These are phyloP conservation scores for Pristionchus maxplancki DNA, from an alignment of 2,888 invertebrate species.

Conservation along the genomic window DNA sequence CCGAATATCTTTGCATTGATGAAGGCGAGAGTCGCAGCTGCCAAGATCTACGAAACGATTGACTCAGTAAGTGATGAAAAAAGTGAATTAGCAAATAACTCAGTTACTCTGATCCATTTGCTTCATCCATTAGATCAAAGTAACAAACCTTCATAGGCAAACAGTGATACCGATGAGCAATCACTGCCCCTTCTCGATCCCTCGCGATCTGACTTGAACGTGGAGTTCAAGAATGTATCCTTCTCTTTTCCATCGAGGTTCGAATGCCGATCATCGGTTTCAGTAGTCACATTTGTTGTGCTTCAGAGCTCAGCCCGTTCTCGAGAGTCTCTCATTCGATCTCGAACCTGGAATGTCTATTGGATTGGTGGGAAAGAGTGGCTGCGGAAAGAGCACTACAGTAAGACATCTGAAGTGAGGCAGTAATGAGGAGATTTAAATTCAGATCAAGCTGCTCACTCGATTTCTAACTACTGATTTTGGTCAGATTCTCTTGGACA, in stretches of 20 bases:
- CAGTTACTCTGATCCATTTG: too few relatives aligned
- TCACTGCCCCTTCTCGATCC: constrained; percentile 1
- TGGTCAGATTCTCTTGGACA: background rate
- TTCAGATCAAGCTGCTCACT: constrained; percentile 41
- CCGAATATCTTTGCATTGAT: background rate
- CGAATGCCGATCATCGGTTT: background rate
- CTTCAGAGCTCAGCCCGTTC: background rate
- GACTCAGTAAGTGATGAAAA: background rate
- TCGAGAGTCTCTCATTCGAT: background rate
- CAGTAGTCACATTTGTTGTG: too few relatives aligned
- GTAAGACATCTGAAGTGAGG: background rate
- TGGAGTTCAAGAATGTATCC: background rate
- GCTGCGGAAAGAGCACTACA: constrained; percentile 45
- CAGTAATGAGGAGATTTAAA: background rate
- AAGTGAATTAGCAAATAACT: too few relatives aligned
- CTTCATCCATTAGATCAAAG: too few relatives aligned
- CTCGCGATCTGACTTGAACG: background rate
- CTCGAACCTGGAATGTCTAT: constrained; percentile 5
- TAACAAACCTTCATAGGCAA: background rate
- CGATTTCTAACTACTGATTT: background rate
- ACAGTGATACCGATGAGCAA: background rate
- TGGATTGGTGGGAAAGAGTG: constrained; percentile 39
- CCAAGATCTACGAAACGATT: constrained; percentile 28
- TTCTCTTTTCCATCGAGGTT: constrained; percentile 28
- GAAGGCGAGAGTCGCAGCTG: constrained; percentile 26